phyloP scores from a whole-genome alignment of 2,888 invertebrate species.

The Eupithecia abbreviata region DNA sequence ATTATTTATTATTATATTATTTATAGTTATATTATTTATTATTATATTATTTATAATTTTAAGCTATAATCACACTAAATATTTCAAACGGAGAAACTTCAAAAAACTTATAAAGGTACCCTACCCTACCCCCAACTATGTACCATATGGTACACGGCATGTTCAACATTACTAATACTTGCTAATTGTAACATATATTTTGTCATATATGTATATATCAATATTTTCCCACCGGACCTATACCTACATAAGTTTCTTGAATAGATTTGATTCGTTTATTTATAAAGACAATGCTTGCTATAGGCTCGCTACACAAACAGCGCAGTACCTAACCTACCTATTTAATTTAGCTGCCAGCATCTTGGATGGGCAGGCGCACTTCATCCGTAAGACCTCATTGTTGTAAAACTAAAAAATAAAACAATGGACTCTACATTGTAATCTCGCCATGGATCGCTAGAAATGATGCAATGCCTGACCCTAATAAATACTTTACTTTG shows the following conservation, averaged over 20 bases:
- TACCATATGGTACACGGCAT: too few relatives aligned
- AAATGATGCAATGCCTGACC: slow-evolving; percentile 49
- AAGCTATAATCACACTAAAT: too few relatives aligned
- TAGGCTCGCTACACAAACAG: slow-evolving; percentile 24
- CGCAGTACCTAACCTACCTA: slow-evolving; percentile 9
- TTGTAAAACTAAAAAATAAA: slow-evolving; percentile 58
- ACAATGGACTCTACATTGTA: slow-evolving; percentile 58
- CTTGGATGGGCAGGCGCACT: slow-evolving; percentile 41
- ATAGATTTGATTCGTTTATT: background rate
- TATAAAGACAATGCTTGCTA: background rate
- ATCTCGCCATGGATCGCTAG: slow-evolving; percentile 47
- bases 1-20: too few relatives aligned
- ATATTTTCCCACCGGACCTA: too few relatives aligned
- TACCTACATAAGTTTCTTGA: background rate
- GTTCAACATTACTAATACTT: too few relatives aligned
- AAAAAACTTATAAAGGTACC: too few relatives aligned
- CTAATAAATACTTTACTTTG: slow-evolving; percentile 29
- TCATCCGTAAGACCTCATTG: slow-evolving; percentile 58
- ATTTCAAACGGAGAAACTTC: too few relatives aligned
- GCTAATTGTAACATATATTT: too few relatives aligned
- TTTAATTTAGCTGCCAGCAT: slow-evolving; percentile 35
- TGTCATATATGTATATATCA: too few relatives aligned
- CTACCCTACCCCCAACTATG: too few relatives aligned
- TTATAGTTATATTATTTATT: too few relatives aligned
- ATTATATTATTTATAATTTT: too few relatives aligned